Base-by-base conservation (phyloP, 2,113 vertebrate genomes). In the Peromyscus californicus region DNA sequence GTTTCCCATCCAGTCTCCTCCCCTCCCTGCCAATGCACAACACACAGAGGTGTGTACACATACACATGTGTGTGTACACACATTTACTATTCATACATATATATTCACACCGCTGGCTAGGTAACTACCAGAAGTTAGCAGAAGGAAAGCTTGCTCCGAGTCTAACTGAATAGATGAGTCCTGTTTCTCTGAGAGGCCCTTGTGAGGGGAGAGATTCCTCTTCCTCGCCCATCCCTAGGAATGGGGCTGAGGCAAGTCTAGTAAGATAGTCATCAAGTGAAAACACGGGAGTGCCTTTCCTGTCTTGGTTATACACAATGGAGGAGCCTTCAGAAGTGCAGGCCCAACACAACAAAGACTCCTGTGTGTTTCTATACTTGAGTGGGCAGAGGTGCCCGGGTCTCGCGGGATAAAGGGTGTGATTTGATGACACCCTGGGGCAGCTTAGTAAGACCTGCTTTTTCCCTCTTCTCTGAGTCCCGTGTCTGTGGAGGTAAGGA, bases 1-100 rank as follows among this genome's bases (percentile, higher is more conserved):
- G 45, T 57, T 51, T 72, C 78, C 26, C 6, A 1, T 1, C 2
- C 24, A 9, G 31, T 54, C 21, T 85, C 67, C 51, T 1, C 16
- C 29, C 12, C 1, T 13, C 3, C 36, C 36, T 29, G 15, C 21
- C 45, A 9, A n/a, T 57, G n/a, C 57, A 48, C 29, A 51, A n/a
- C 59, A 42, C 36, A 42, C 69, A 22, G 8, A 33, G 26, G 24
- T 26, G 22, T 4, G 16, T 33, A 48, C 21, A 74, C 10, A 7
- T 0, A 9, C 17, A 79, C 12, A 7, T 19, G 9, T 4, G 9
- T 1, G 7, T n/a, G 36, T 22, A 72, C 29, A 24, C 3, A 21
- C 21, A 67, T 31, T 22, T 67, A 13, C 31, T n/a, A 67, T 19
- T 31, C 63, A 67, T 13, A 11, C 8, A 74, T 11, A 13, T 7